Evolutionary conservation across 2,113 vertebrate genomes (phyloP), one percentile per base, ranked within the genome.

Genomic region (Callithrix jacchus): DNA sequence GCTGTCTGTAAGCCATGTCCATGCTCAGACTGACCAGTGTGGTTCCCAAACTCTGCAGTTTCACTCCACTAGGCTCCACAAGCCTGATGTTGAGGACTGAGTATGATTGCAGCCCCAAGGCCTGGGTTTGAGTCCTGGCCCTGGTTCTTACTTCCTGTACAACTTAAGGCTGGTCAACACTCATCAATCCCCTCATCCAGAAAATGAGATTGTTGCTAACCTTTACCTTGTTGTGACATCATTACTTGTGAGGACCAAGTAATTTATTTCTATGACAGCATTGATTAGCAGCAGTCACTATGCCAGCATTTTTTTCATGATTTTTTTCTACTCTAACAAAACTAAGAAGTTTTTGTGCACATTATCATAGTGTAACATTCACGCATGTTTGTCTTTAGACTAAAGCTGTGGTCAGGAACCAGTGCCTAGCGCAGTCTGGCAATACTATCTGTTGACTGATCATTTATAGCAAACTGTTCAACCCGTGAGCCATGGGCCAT

Each of bases 301-400:
- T 35, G 58, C 35, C 66, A 35, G 71, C 45, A 9, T 92, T 81
- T 3, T 45, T 91, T 64, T 82, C 86, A 35, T 42, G 14, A 73
- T 83, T 85, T 32, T 70, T 82, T 82, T 97, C 42, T 71, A 64
- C n/a, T 90, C 21, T 47, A 77, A 81, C 32, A 84, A 64, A 93
- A 37, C 25, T 47, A 42, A 84, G 86, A 18, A 37, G 13, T 73
- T 58, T 61, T 56, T 21, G 5, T 10, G 1, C 16, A 82, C 17
- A 2, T 68, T 68, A 7, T 85, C 25, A 1, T 25, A 40, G 11
- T 14, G 1, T 32, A 32, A 14, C 14, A 3, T 77, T 54, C 10
- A 20, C 30, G 18, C 21, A 6, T 14, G 1, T 87, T 83, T 89
- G 21, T 86, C 45, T 80, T 83, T 52, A 66, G 68, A 81, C 21